phyloP scores from a whole-genome alignment of 2,888 invertebrate genomes.

The Leptothorax acervorum region DNA sequence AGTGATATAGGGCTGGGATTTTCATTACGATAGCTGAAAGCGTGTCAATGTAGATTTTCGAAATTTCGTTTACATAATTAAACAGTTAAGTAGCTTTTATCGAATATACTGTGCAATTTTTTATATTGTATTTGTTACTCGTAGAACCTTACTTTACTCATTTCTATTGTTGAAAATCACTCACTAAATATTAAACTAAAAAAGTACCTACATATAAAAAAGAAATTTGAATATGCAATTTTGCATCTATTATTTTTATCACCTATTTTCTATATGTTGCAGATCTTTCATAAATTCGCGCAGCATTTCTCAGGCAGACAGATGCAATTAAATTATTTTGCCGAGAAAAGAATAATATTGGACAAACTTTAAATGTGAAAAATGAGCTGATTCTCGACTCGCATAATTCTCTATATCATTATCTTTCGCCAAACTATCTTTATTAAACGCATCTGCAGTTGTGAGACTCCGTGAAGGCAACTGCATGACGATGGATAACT shows the following conservation, averaged over 20 bases:
- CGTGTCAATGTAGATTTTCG: conserved; percentile 2
- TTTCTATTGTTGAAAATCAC: neutral
- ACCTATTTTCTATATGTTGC: neutral
- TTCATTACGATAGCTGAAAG: neutral
- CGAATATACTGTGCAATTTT: neutral
- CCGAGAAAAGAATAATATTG: neutral
- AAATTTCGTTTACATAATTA: neutral
- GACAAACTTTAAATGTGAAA: conserved; percentile 2
- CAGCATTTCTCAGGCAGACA: neutral
- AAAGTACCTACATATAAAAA: neutral
- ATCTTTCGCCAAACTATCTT: too few species aligned
- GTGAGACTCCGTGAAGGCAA: too few species aligned
- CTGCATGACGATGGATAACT: too few species aligned
- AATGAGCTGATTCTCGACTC: neutral
- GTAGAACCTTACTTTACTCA: neutral
- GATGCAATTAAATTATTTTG: neutral
- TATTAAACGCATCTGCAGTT: too few species aligned
- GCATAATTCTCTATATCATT: too few species aligned
- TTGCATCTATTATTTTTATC: neutral
- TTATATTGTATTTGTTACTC: neutral
- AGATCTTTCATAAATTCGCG: neutral
- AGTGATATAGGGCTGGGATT: neutral
- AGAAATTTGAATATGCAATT: neutral
- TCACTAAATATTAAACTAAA: neutral
- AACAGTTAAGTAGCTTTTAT: neutral